A percentile compares a stretch with the other conserved stretches of the same genome.
Evolutionary conservation across 2,888 invertebrate species (phyloP).

Genomic region (Morpho helenor): DNA sequence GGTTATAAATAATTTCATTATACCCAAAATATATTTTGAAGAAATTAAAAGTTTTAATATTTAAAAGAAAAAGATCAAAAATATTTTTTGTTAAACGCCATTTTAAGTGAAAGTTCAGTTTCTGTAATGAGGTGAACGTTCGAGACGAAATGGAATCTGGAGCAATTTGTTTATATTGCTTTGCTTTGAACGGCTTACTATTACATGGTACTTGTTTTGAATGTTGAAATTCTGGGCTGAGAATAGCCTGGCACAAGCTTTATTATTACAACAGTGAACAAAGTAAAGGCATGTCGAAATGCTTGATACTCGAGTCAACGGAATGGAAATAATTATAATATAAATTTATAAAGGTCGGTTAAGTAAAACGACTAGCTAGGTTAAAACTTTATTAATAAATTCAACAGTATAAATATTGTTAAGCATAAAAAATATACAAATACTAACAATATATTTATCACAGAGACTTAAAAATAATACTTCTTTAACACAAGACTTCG

Average conservation of each 20-base stretch:
- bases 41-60: too few relatives aligned
- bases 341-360: constrained; percentile 3
- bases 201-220: constrained; percentile 21
- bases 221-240: constrained; percentile 21
- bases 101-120: constrained; percentile 62
- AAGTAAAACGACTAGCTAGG: neutral
- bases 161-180: constrained; percentile 31
- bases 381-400: constrained; percentile 16
- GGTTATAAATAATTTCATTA: too few relatives aligned
- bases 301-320: neutral
- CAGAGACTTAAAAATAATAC: constrained; percentile 45
- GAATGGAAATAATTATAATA: too few relatives aligned
- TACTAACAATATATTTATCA: constrained; percentile 48
- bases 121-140: constrained; percentile 49
- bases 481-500: constrained; percentile 14
- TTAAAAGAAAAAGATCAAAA: neutral
- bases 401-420: constrained; percentile 25
- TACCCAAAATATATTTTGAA: too few relatives aligned
- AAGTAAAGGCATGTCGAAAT: constrained; percentile 10
- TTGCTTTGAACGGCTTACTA: constrained; percentile 19
- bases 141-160: constrained; percentile 38
- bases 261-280: constrained; percentile 9
- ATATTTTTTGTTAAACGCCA: constrained; percentile 30
- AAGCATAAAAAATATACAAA: constrained; percentile 17
- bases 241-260: constrained; percentile 9